Conservation (phyloP, 1,140 invertebrate genomes). For the Pseudoatta argentina region DNA sequence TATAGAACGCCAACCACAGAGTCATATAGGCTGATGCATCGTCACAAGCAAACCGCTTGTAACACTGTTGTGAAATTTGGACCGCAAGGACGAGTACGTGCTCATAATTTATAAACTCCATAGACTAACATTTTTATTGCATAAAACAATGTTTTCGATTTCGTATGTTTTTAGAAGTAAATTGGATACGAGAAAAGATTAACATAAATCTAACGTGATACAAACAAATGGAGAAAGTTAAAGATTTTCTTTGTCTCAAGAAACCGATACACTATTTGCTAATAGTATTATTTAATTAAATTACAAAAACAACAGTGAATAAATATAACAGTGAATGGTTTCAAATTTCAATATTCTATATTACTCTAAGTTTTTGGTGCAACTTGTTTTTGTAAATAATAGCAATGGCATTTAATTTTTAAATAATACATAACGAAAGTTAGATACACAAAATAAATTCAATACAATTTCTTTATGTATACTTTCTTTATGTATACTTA, state of each 20-base stretch:
- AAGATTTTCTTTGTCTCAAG: conserved; percentile 57
- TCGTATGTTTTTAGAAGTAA: neutral
- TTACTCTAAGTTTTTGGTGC: neutral
- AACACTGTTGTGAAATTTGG: conserved; percentile 42
- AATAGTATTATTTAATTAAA: neutral
- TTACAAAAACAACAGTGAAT: neutral
- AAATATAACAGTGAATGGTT: too few relatives aligned
- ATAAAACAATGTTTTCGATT: neutral
- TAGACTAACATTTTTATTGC: neutral
- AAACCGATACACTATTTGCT: neutral
- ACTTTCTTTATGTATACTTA: neutral
- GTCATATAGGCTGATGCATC: conserved; percentile 19
- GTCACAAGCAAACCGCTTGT: neutral
- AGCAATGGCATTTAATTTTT: neutral
- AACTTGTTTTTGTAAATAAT: neutral
- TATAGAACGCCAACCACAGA: conserved; percentile 51
- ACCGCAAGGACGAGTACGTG: conserved; percentile 19
- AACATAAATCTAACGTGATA: neutral
- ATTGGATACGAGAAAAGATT: neutral
- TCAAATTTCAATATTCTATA: neutral
- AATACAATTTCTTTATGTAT: neutral
- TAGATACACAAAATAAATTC: neutral
- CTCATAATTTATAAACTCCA: conserved; percentile 11
- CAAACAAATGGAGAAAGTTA: conserved; percentile 60
- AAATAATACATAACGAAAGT: neutral